phyloP scores from a whole-genome alignment of 1,140 invertebrate genomes.

The Aphelenchoides fujianensis region DNA sequence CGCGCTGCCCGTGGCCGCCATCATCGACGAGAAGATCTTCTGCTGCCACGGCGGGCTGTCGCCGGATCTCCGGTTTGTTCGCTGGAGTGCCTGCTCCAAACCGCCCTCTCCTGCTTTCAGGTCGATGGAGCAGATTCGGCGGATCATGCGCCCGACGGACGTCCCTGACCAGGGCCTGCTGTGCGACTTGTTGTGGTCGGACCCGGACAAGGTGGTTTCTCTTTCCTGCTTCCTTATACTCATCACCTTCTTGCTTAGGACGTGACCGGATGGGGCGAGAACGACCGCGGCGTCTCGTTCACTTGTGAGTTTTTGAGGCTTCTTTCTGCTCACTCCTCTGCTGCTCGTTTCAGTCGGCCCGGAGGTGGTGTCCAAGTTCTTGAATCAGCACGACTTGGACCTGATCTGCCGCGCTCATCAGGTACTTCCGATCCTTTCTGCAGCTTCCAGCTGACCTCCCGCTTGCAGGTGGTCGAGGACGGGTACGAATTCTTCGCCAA shows the following conservation, averaged over 20 bases:
- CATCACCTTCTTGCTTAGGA: constrained; percentile 62
- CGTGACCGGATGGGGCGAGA: constrained; percentile 68
- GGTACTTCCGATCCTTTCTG: too few relatives aligned
- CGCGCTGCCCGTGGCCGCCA: constrained; percentile 90
- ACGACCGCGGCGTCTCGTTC: constrained; percentile 67
- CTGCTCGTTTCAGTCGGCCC: too few relatives aligned
- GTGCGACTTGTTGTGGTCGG: constrained; percentile 97
- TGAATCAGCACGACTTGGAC: constrained; percentile 68
- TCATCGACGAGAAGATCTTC: constrained; percentile 83
- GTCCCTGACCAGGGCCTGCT: constrained; percentile 73
- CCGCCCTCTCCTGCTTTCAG: constrained; percentile 19
- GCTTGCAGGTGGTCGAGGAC: constrained; percentile 97
- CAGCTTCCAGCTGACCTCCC: too few relatives aligned
- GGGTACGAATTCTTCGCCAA: constrained; percentile 99
- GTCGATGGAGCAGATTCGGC: constrained; percentile 75
- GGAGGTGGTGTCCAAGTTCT: constrained; percentile 68
- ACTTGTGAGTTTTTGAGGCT: too few relatives aligned
- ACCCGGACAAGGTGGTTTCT: constrained; percentile 77
- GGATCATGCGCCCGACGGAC: constrained; percentile 72
- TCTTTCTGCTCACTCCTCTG: too few relatives aligned
- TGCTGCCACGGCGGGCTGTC: constrained; percentile 77
- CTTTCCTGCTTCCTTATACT: constrained; percentile 17
- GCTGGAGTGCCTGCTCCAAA: too few relatives aligned
- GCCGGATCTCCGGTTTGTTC: constrained; percentile 67
- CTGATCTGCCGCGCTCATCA: constrained; percentile 67